Conservation (phyloP, 2,888 invertebrate species). For the Clivina fossor region DNA sequence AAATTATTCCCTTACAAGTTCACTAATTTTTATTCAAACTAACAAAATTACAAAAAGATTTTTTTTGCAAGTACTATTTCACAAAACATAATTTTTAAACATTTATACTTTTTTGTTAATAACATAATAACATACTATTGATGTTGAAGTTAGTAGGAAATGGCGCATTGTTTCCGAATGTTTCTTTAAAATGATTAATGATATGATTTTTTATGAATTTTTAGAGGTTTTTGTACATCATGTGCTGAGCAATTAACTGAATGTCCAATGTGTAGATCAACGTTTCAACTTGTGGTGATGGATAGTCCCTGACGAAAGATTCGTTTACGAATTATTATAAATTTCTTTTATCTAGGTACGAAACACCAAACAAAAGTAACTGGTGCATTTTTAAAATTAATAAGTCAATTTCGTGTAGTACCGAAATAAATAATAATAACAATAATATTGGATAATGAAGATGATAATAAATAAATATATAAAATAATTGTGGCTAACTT, state of each 20-base stretch:
- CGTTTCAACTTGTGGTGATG: conserved; percentile 58
- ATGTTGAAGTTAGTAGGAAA: too few species aligned
- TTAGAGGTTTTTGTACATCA: conserved; percentile 79
- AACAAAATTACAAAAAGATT: background rate
- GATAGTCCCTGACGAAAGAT: conserved; percentile 54
- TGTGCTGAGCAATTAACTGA: conserved; percentile 77
- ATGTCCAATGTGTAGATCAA: conserved; percentile 85
- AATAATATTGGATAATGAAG: too few species aligned
- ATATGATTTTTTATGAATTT: conserved; percentile 45
- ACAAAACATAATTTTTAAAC: too few species aligned
- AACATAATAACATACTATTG: too few species aligned
- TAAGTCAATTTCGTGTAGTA: conserved; percentile 26
- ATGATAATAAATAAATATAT: too few species aligned
- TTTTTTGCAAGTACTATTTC: background rate
- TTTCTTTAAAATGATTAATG: too few species aligned
- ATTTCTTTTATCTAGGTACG: conserved; percentile 16
- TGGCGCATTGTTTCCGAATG: too few species aligned
- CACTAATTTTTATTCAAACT: too few species aligned
- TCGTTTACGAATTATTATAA: conserved; percentile 19
- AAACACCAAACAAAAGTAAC: conserved; percentile 14
- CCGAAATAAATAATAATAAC: conserved; percentile 12
- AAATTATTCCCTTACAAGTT: too few species aligned
- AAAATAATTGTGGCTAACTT: conserved; percentile 21
- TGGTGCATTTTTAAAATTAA: conserved; percentile 20
- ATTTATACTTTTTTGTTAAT: too few species aligned